Conservation (phyloP, 2,797 vertebrate genomes). For the Sebastes taczanowskii region DNA sequence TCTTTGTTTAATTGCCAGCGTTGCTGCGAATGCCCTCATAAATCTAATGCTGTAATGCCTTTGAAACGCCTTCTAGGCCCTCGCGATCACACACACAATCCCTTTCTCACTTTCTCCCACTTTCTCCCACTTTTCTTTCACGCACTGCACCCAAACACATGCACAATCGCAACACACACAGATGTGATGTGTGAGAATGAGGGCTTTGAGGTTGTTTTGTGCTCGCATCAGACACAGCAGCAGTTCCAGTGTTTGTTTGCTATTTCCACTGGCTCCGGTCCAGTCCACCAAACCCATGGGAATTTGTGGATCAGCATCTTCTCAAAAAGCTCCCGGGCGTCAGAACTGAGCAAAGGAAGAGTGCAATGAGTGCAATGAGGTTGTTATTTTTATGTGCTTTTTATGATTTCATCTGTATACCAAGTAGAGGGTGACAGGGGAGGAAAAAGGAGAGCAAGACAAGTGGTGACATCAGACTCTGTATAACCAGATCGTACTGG, state of each 20-base stretch:
- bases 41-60: constrained; percentile 68
- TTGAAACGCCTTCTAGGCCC: constrained; percentile 58
- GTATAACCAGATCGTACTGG: background rate
- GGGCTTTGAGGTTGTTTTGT: constrained; percentile 72
- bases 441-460: background rate
- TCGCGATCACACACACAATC: constrained; percentile 30
- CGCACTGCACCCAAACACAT: constrained; percentile 33
- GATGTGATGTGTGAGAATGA: constrained; percentile 66
- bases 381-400: constrained; percentile 43
- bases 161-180: constrained; percentile 45
- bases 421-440: background rate
- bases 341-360: constrained; percentile 36
- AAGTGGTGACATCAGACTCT: constrained; percentile 3
- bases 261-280: constrained; percentile 74
- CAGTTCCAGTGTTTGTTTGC: constrained; percentile 75
- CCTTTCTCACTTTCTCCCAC: constrained; percentile 18
- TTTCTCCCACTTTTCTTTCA: constrained; percentile 34
- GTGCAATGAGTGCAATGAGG: constrained; percentile 50
- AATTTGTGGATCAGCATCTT: constrained; percentile 79
- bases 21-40: constrained; percentile 66
- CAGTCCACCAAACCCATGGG: constrained; percentile 76
- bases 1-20: constrained; percentile 73
- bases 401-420: constrained; percentile 31
- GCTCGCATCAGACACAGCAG: constrained; percentile 63
- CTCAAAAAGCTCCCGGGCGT: constrained; percentile 70